Conservation (phyloP, 35 echinoderm and acorn worm species). For the Diadema setosum region DNA sequence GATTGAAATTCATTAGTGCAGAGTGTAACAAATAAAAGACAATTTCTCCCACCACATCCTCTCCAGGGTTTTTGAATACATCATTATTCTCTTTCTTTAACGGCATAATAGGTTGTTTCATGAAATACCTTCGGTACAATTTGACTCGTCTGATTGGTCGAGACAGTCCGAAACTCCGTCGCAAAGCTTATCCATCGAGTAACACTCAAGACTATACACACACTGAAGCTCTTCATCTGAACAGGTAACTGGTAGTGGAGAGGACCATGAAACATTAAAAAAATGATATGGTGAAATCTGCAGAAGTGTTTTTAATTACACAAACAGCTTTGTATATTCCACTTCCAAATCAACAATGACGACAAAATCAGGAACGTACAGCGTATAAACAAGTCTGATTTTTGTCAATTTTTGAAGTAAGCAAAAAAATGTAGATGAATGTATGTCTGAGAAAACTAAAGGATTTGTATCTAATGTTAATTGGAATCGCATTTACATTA, state of each 20-base stretch:
- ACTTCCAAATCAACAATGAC: too few species aligned
- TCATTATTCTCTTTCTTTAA: not conserved
- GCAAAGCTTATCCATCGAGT: not conserved
- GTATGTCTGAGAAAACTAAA: too few species aligned
- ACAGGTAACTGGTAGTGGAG: not conserved
- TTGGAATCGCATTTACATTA: too few species aligned
- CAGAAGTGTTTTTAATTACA: not conserved
- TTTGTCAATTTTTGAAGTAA: too few species aligned
- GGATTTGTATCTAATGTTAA: too few species aligned
- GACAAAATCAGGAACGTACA: too few species aligned
- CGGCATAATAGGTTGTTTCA: too few species aligned
- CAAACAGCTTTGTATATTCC: not conserved
- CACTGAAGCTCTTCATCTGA: not conserved
- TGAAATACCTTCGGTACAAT: not conserved
- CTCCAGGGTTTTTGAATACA: not conserved
- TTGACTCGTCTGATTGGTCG: not conserved
- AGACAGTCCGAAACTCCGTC: not conserved
- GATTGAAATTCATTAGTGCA: not conserved
- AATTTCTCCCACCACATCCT: not conserved
- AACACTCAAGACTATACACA: not conserved
- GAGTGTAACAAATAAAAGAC: not conserved
- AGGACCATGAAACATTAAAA: not conserved
- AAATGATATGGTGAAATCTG: not conserved
- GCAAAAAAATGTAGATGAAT: too few species aligned
- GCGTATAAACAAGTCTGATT: too few species aligned